Base-by-base conservation (phyloP, 2,888 invertebrate species). In the Nebria salina region DNA sequence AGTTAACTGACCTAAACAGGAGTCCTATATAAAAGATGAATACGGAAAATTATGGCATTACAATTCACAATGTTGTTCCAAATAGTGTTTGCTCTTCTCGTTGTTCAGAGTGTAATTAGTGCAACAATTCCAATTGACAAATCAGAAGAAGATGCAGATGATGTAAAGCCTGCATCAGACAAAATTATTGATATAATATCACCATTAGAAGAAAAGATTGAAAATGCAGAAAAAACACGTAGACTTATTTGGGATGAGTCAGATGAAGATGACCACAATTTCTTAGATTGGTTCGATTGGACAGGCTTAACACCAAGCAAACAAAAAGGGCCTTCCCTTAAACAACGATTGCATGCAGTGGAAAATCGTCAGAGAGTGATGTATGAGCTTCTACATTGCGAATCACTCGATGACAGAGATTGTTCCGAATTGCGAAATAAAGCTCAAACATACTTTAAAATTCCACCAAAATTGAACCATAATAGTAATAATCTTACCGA, bases 11-110 rank as follows among this genome's bases (percentile, higher is more conserved):
- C 20, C 70, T 15, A 70, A 64, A 26, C 70, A 73, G 66, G 54
- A n/a, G 65, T 26, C 68, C 68, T 80, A 80, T 80, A 80, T 76
- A 66, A 80, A 75, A 75, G 75, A 7, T 68, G 11, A 43, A 11
- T 25, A 72, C 15, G 11, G 42, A 26, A 42, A 25, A 11, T 70
- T 80, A 68, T 72, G 75, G 25, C 75, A 80, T 75, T 75, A 42
- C 70, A 79, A 70, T 73, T 70, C 66, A 54, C 34, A 15, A 79
- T 66, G 43, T 73, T 80, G 80, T 80, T 75, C n/a, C 64, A 42
- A 34, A 66, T 75, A 15, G 64, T 80, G 75, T 75, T 42, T 75
- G 43, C 64, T 34, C n/a, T 80, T 8, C 41, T 80, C 34, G n/a
- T 64, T 25, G 70, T 80, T 13, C 80, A 80, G 2, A 70, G 70